Conservation (phyloP, 2,888 invertebrate species). For the Eupeodes latifasciatus region DNA sequence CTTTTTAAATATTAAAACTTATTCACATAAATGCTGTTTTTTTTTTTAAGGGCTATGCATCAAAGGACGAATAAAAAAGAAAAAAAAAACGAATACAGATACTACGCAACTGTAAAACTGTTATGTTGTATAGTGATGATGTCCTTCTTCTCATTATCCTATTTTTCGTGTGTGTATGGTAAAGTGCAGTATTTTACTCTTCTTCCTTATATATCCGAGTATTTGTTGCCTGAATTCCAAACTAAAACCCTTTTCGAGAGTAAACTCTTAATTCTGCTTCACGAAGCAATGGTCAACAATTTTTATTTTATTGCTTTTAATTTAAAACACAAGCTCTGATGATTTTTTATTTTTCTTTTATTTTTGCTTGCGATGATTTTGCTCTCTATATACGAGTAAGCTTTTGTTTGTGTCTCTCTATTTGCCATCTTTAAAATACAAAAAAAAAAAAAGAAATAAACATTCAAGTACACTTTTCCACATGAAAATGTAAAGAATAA, state of each 20-base stretch:
- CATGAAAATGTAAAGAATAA: slow-evolving; percentile 75
- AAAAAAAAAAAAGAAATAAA: slow-evolving; percentile 16
- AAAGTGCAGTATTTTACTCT: slow-evolving; percentile 47
- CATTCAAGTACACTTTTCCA: slow-evolving; percentile 71
- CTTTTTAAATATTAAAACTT: slow-evolving; percentile 6
- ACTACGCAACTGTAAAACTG: slow-evolving; percentile 42
- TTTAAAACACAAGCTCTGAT: slow-evolving; percentile 72
- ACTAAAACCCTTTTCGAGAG: slow-evolving; percentile 27
- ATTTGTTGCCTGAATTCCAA: slow-evolving; percentile 26
- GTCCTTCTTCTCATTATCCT: slow-evolving; percentile 57
- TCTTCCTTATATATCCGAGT: slow-evolving; percentile 6
- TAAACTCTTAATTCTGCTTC: slow-evolving; percentile 65
- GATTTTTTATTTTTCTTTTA: slow-evolving; percentile 57
- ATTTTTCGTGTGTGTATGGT: not conserved
- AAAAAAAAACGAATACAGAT: not conserved
- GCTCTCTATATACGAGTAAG: not conserved
- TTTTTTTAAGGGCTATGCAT: not conserved
- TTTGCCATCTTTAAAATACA: slow-evolving; percentile 39
- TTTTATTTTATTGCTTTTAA: slow-evolving; percentile 75
- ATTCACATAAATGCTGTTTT: not conserved
- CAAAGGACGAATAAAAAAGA: not conserved
- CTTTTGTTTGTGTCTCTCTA: slow-evolving; percentile 45
- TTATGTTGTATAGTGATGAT: slow-evolving; percentile 26
- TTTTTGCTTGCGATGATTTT: slow-evolving; percentile 1
- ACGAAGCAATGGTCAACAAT: slow-evolving; percentile 69